These are phyloP conservation scores for Esperia sulphurella DNA, from an alignment of 2,888 invertebrate species.

Conservation along the genomic window DNA sequence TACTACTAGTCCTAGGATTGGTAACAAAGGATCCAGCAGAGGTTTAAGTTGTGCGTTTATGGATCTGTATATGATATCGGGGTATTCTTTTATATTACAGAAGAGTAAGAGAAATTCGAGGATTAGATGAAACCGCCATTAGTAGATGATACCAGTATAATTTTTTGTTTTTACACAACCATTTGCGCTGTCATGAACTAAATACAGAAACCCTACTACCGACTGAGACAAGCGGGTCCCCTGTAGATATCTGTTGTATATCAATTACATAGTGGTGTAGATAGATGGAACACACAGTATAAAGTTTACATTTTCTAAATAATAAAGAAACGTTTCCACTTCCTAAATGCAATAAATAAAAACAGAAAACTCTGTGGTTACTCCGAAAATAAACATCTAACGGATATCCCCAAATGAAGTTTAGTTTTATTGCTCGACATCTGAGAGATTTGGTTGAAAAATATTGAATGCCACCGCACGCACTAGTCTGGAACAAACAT, in stretches of 20 bases:
- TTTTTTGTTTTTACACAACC: too few relatives aligned
- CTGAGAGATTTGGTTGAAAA: slow-evolving; percentile 21
- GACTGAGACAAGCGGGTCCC: too few relatives aligned
- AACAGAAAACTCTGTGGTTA: slow-evolving; percentile 14
- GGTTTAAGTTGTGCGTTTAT: too few relatives aligned
- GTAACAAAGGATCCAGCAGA: too few relatives aligned
- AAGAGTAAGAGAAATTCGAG: too few relatives aligned
- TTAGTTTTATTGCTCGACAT: slow-evolving; percentile 26
- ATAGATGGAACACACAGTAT: neutral
- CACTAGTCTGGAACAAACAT: neutral
- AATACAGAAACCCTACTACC: too few relatives aligned
- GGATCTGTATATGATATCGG: too few relatives aligned
- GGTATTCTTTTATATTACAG: too few relatives aligned
- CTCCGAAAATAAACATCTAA: slow-evolving; percentile 29
- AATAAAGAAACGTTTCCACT: slow-evolving; percentile 1
- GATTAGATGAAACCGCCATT: too few relatives aligned
- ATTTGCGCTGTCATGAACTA: too few relatives aligned
- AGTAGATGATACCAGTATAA: too few relatives aligned
- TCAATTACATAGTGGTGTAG: neutral
- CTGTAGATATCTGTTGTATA: neutral
- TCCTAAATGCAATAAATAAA: slow-evolving; percentile 8
- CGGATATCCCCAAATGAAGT: slow-evolving; percentile 26
- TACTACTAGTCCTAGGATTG: too few relatives aligned
- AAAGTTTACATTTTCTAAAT: neutral
- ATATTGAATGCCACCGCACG: slow-evolving; percentile 21